Evolutionary conservation across 2,888 invertebrate genomes (phyloP).

Genomic region (Protodeltote pygarga): DNA sequence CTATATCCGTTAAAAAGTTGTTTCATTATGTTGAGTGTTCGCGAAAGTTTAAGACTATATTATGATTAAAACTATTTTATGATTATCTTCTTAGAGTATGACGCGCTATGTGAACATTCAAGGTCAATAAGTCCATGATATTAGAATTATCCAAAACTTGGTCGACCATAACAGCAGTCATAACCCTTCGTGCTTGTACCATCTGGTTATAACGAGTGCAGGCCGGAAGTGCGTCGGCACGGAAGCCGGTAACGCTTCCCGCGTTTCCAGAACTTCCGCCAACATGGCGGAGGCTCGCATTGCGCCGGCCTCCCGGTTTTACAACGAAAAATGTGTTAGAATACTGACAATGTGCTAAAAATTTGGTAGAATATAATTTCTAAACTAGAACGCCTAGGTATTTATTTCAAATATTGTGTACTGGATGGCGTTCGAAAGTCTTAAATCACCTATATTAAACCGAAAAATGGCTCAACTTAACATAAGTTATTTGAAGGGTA

Average conservation of each 20-base stretch:
- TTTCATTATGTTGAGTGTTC: too few species aligned
- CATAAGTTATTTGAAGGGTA: too few species aligned
- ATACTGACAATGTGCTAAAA: constrained; percentile 28
- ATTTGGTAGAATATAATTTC: constrained; percentile 33
- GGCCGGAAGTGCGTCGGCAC: constrained; percentile 64
- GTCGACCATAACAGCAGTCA: constrained; percentile 18
- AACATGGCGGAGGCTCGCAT: constrained; percentile 46
- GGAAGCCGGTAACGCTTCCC: constrained; percentile 63
- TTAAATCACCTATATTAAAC: constrained; percentile 2
- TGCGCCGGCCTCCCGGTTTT: constrained; percentile 18
- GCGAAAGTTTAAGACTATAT: too few species aligned
- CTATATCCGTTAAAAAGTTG: too few species aligned
- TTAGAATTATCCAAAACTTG: constrained; percentile 22
- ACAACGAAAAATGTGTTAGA: constrained; percentile 24
- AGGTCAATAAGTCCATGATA: constrained; percentile 8
- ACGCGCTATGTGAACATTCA: constrained; percentile 1
- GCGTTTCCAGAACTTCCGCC: constrained; percentile 59
- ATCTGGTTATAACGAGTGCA: constrained; percentile 51
- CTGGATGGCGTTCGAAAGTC: constrained; percentile 16
- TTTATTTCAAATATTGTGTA: constrained; percentile 13
- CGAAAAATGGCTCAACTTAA: too few species aligned
- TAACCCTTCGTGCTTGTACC: constrained; percentile 41
- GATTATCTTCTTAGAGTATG: neutral
- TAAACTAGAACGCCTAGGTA: neutral
- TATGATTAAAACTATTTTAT: too few species aligned